Base-by-base conservation (phyloP, 2,888 invertebrate species). In the Eristalis tenax region DNA sequence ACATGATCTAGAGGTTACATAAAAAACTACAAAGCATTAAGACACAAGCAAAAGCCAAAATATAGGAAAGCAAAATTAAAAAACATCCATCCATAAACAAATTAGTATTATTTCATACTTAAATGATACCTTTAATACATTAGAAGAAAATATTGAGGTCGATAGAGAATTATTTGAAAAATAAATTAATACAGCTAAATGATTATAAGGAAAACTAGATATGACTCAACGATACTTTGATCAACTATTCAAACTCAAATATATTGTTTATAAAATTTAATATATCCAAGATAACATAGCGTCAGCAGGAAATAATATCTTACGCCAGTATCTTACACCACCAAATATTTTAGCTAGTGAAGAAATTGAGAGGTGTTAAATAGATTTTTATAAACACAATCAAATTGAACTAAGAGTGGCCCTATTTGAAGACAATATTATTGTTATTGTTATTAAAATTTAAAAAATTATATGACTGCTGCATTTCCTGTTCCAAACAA, bases 361-460 rank as follows among this genome's bases (percentile, higher is more conserved):
- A n/a, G n/a, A n/a, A n/a, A n/a, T n/a, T n/a, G n/a, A n/a, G n/a
- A n/a, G n/a, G n/a, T n/a, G n/a, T n/a, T n/a, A n/a, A n/a, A n/a
- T n/a, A n/a, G n/a, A n/a, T 70, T 87, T 61, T 22, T n/a, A 66
- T 40, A 80, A 77, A 83, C 50, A 83, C 11, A 43, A 57, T 43
- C 75, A 78, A 26, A 71, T 73, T n/a, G 74, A 61, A 74, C n/a
- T 69, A 22, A 68, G 74, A 59, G 26, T n/a, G n/a, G n/a, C n/a
- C n/a, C n/a, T n/a, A n/a, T n/a, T n/a, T 26, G 23, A 76, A 13
- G 43, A 80, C 4, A 59, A 77, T 61, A 38, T 26, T 11, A 26
- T 80, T 15, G 28, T 80, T 18, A 73, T 80, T 38, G 81, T 77
- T 8, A 76, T 80, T 26, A 73, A 88, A 73, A 83, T 81, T 28